These are phyloP conservation scores for Dipodomys ordii DNA, from an alignment of 2,113 vertebrate genomes.

Conservation along the genomic window DNA sequence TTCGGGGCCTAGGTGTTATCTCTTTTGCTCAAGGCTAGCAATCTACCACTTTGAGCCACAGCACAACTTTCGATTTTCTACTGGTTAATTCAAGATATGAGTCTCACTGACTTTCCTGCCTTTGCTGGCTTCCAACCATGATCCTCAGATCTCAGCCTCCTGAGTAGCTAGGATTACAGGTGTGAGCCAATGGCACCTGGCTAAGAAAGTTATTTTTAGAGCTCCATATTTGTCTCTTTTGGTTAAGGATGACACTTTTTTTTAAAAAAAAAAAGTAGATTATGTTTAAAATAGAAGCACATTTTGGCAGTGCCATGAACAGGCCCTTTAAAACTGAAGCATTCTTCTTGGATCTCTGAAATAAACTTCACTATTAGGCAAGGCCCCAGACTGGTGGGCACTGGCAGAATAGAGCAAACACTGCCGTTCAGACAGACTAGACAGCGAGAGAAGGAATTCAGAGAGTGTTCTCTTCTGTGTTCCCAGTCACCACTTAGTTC, in stretches of 20 bases:
- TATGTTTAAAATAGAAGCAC: slow-evolving; percentile 77
- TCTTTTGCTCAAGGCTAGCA: too few relatives aligned
- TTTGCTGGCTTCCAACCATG: too few relatives aligned
- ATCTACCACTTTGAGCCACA: too few relatives aligned
- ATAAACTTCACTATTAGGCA: slow-evolving; percentile 11
- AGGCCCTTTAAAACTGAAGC: background rate
- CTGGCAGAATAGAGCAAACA: background rate
- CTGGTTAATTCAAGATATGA: too few relatives aligned
- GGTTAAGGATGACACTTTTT: slow-evolving; percentile 65
- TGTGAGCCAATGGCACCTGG: too few relatives aligned
- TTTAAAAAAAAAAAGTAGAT: slow-evolving; percentile 51
- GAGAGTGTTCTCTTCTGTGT: slow-evolving; percentile 46
- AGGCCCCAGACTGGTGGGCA: background rate
- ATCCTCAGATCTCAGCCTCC: too few relatives aligned
- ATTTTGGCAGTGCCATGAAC: slow-evolving; percentile 39
- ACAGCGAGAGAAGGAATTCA: slow-evolving; percentile 28
- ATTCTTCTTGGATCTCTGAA: slow-evolving; percentile 48
- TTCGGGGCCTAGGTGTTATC: too few relatives aligned
- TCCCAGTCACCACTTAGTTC: slow-evolving; percentile 53
- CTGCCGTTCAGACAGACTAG: slow-evolving; percentile 19
- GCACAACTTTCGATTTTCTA: too few relatives aligned
- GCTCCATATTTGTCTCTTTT: slow-evolving; percentile 30
- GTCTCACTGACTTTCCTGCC: too few relatives aligned
- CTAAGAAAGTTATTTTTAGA: slow-evolving; percentile 54
- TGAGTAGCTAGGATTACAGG: too few relatives aligned